A percentile compares a stretch with the other conserved stretches of the same genome.
Evolutionary conservation across 2,113 vertebrate species (phyloP).

Genomic region (Psilopogon haemacephalus): DNA sequence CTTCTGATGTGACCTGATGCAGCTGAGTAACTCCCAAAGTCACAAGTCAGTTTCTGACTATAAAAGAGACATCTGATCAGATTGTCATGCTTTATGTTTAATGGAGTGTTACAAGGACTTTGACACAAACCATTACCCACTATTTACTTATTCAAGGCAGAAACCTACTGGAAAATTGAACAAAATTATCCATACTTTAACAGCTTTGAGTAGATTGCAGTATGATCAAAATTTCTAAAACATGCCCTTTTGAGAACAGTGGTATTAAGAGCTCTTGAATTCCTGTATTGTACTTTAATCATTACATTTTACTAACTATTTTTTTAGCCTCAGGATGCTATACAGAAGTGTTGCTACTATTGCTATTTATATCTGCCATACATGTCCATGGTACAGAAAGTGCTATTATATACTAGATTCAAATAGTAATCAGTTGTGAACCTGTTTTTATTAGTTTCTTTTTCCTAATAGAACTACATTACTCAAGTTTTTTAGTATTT

Average conservation of each 20-base stretch:
- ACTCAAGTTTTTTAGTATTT: neutral
- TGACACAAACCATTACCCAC: constrained; percentile 92
- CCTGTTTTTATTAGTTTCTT: constrained; percentile 1
- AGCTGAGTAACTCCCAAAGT: constrained; percentile 78
- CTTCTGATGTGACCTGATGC: constrained; percentile 77
- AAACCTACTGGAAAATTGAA: constrained; percentile 82
- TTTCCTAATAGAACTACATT: neutral
- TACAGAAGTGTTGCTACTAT: neutral
- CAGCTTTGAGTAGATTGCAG: constrained; percentile 73
- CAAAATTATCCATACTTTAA: constrained; percentile 81
- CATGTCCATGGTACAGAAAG: neutral
- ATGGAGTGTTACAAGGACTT: constrained; percentile 89
- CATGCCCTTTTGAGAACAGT: constrained; percentile 51
- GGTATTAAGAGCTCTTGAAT: constrained; percentile 57
- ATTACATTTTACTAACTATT: constrained; percentile 34
- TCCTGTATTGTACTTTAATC: constrained; percentile 48
- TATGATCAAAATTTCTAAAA: constrained; percentile 75
- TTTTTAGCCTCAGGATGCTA: constrained; percentile 30
- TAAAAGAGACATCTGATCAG: constrained; percentile 87
- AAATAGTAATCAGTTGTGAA: constrained; percentile 11
- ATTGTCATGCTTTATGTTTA: constrained; percentile 88
- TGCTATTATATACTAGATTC: neutral
- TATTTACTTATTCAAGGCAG: constrained; percentile 89
- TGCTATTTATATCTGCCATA: neutral
- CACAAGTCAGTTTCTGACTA: constrained; percentile 78